These are phyloP conservation scores for Kryptopterus vitreolus DNA, from an alignment of 2,797 vertebrate genomes.

Conservation along the genomic window DNA sequence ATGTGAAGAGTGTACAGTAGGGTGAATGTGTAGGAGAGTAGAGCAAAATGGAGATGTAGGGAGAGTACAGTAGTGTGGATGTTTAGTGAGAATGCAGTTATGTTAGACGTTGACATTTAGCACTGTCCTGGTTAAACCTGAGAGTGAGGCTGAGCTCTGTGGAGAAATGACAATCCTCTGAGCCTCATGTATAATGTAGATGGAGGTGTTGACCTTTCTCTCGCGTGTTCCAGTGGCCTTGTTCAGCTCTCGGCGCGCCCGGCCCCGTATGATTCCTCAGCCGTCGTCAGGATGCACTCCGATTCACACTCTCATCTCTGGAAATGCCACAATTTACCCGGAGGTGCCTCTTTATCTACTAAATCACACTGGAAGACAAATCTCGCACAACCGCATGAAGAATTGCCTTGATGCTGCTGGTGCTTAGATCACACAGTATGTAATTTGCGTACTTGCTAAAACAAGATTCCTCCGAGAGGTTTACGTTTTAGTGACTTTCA, in stretches of 20 bases:
- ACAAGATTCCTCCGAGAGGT: not conserved
- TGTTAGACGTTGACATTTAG: not conserved
- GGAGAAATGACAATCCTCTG: slow-evolving; percentile 44
- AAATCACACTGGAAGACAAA: slow-evolving; percentile 24
- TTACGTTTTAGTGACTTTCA: not conserved
- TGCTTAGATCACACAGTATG: not conserved
- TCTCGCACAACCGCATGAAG: not conserved
- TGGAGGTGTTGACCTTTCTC: slow-evolving; percentile 68
- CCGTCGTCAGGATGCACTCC: slow-evolving; percentile 27
- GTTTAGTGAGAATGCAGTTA: not conserved
- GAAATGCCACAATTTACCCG: slow-evolving; percentile 44
- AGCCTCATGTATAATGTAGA: slow-evolving; percentile 72
- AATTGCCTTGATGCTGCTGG: slow-evolving; percentile 8
- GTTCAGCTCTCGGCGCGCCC: slow-evolving; percentile 57
- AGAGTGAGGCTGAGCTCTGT: slow-evolving; percentile 23
- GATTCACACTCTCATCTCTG: slow-evolving; percentile 36
- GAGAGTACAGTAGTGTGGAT: slow-evolving; percentile 7
- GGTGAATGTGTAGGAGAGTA: not conserved
- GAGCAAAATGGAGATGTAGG: not conserved
- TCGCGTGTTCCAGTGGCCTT: slow-evolving; percentile 63
- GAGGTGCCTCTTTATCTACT: slow-evolving; percentile 37
- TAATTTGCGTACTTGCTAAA: not conserved
- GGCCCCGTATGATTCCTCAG: slow-evolving; percentile 64
- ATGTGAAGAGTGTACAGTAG: too few relatives aligned
- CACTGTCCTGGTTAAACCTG: not conserved